phyloP scores from a whole-genome alignment of 2,113 vertebrate genomes.

The Peucedramus taeniatus region DNA sequence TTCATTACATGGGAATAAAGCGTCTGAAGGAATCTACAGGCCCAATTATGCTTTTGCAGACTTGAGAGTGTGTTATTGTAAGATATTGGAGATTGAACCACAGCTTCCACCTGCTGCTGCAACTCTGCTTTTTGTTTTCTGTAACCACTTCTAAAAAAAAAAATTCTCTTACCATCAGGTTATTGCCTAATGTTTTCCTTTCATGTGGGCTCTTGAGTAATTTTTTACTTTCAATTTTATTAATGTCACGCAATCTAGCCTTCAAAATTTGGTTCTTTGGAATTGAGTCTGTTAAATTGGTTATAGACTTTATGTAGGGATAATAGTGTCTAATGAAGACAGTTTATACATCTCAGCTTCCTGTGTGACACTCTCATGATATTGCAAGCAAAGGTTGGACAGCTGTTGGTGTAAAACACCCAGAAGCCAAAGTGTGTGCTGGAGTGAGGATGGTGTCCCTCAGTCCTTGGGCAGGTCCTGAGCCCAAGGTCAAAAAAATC shows the following conservation, averaged over 20 bases:
- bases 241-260: neutral
- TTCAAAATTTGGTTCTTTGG: neutral
- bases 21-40: neutral
- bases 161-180: neutral
- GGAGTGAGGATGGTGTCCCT: neutral
- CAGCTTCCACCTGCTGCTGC: neutral
- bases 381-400: accelerated
- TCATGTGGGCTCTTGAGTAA: conserved; percentile 45
- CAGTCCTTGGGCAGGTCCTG: neutral
- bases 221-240: conserved; percentile 25
- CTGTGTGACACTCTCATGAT: neutral
- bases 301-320: neutral
- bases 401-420: neutral
- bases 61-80: neutral
- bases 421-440: accelerated
- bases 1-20: neutral
- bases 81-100: neutral
- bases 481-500: neutral
- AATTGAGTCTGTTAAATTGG: neutral
- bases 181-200: neutral
- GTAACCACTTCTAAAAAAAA: neutral
- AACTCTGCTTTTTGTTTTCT: neutral
- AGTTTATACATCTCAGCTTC: neutral
- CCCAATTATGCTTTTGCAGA: neutral
- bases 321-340: neutral